Base-by-base conservation (phyloP, 2,797 vertebrate species). In the Salmo trutta region DNA sequence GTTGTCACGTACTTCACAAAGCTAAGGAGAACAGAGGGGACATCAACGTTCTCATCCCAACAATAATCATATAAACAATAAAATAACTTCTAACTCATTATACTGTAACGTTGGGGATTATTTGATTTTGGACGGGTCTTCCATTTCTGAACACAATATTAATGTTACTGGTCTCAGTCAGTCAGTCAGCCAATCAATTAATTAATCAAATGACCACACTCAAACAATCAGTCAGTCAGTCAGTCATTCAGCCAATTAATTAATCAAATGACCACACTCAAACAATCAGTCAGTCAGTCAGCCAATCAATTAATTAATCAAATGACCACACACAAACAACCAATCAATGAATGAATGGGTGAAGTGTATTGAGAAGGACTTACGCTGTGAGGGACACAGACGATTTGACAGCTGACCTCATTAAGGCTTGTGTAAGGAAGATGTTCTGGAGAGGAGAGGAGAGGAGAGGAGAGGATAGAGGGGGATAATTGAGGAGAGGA, bases 311-410 rank as follows among this genome's bases (percentile, higher is more conserved):
- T 5, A 54, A 17, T 5, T 17, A 54, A 54, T 54, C 33, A 6
- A 47, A 47, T 47, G 41, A 47, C 41, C 41, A 47, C 10, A 47
- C 41, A 47, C 41, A 47, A 47, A 47, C 41, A 47, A 47, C 12
- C 41, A 12, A 47, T 47, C 8, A 10, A n/a, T 64, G 3, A 76
- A 73, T 62, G 19, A 31, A 29, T 41, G 6, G 1, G 19, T 36
- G 8, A 17, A 66, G 52, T 29, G 27, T 54, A 56, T 8, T 15
- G 0, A 77, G 15, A 79, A 2, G 15, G 68, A 93, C 98, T 92
- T 94, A 99, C 98, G 95, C 96, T 93, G 94, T 96, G 0, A 99
- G 89, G n/a, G 98, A 99, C 86, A 99, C 97, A 0, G 97, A 96
- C 8, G 97, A 98, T 87, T 99, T 99, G 86, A 98, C 97, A 66